Evolutionary conservation across 2,888 invertebrate species (phyloP).

Genomic region (Axea sp.): DNA sequence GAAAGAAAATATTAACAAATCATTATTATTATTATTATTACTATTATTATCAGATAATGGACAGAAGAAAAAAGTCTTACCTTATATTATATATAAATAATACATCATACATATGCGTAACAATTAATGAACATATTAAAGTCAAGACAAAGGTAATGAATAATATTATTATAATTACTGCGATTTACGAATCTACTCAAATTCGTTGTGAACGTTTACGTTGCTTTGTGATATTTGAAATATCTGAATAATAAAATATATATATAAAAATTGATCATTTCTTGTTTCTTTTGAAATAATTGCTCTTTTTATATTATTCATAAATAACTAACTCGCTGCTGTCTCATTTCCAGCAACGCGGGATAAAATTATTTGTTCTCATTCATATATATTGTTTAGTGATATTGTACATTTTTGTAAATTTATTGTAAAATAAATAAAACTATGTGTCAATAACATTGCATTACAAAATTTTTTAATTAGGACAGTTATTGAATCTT

Average conservation of each 20-base stretch:
- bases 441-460: conserved; percentile 51
- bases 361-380: conserved; percentile 30
- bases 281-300: conserved; percentile 26
- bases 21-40: conserved; percentile 35
- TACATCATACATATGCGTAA: conserved; percentile 52
- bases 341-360: conserved; percentile 8
- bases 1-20: conserved; percentile 9
- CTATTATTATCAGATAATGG: not conserved
- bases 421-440: conserved; percentile 58
- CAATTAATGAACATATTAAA: conserved; percentile 36
- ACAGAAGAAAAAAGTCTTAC: conserved; percentile 33
- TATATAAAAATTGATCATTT: conserved; percentile 9
- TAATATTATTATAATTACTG: conserved; percentile 53
- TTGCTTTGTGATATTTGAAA: conserved; percentile 57
- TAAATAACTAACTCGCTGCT: conserved; percentile 7
- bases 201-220: conserved; percentile 44
- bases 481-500: too few relatives aligned
- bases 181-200: conserved; percentile 45
- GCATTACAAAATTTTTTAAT: too few relatives aligned
- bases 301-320: conserved; percentile 14
- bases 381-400: conserved; percentile 45
- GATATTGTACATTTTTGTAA: conserved; percentile 55
- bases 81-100: conserved; percentile 39
- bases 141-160: conserved; percentile 52
- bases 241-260: conserved; percentile 48